Conservation (phyloP, 2,113 vertebrate species). For the Oncorhynchus tshawytscha region DNA sequence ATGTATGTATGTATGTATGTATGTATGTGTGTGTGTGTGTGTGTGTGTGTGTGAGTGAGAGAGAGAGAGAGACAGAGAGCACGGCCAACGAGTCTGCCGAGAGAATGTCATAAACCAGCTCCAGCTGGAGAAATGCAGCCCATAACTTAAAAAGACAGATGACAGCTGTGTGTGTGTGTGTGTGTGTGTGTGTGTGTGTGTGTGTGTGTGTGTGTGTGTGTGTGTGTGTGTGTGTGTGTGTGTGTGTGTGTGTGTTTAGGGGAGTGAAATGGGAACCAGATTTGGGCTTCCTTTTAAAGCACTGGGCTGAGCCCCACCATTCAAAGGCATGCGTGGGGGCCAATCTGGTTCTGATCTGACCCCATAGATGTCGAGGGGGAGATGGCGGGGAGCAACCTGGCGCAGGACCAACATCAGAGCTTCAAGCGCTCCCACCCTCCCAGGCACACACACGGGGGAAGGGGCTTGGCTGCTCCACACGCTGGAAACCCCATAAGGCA, state of each 20-base stretch:
- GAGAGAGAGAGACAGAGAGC: slow-evolving; percentile 30
- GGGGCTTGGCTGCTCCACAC: slow-evolving; percentile 26
- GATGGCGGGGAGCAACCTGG: slow-evolving; percentile 47
- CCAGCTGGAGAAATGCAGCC: slow-evolving; percentile 84
- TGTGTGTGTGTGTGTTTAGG: slow-evolving; percentile 38
- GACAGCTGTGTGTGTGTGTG: slow-evolving; percentile 78
- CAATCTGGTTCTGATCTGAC: slow-evolving; percentile 74
- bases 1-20: too few relatives aligned
- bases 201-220: too few relatives aligned
- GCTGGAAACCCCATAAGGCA: slow-evolving; percentile 15
- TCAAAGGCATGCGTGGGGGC: slow-evolving; percentile 76
- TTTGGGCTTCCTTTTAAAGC: slow-evolving; percentile 80
- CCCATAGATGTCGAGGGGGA: slow-evolving; percentile 63
- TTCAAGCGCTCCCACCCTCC: slow-evolving; percentile 53
- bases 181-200: too few relatives aligned
- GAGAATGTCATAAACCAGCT: slow-evolving; percentile 89
- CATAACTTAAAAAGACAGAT: slow-evolving; percentile 87
- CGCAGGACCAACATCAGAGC: slow-evolving; percentile 51
- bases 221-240: slow-evolving; percentile 56
- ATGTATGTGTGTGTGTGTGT: neutral
- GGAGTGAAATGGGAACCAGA: slow-evolving; percentile 83
- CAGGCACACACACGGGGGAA: slow-evolving; percentile 42
- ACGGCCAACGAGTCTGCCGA: slow-evolving; percentile 79
- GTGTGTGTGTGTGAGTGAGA: neutral
- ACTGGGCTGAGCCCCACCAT: slow-evolving; percentile 71